A percentile compares a stretch with the other conserved stretches of the same genome.
Conservation (phyloP, 2,113 vertebrate genomes). For the Calidris pugnax region DNA sequence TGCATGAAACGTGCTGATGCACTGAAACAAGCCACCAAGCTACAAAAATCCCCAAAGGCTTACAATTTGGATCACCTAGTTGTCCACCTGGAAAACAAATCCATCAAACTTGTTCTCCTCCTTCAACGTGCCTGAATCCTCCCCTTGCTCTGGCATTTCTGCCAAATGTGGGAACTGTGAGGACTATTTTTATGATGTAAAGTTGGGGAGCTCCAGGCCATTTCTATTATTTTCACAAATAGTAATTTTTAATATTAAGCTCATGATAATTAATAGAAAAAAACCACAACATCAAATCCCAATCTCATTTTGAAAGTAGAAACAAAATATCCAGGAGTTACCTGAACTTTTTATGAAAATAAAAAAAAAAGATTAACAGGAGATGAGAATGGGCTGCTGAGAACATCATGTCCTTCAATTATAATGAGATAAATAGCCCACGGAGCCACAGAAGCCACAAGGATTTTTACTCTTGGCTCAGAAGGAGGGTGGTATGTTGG, state of each 20-base stretch:
- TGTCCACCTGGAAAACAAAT: neutral
- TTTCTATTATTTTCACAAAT: neutral
- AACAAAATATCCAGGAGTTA: neutral
- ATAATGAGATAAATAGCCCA: neutral
- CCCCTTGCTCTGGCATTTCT: neutral
- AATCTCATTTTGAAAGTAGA: neutral
- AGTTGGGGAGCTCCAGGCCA: neutral
- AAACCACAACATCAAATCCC: neutral
- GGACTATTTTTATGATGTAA: neutral
- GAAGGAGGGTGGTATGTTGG: rapidly evolving
- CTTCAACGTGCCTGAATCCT: neutral
- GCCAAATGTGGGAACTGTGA: neutral
- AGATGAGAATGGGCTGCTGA: neutral
- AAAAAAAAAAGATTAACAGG: neutral
- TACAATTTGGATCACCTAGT: neutral
- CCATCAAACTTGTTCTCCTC: neutral
- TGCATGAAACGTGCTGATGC: neutral
- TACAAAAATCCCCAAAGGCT: neutral
- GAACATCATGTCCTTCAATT: neutral
- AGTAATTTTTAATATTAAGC: neutral
- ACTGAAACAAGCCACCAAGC: neutral
- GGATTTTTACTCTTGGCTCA: neutral
- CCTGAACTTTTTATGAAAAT: neutral
- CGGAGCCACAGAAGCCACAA: neutral
- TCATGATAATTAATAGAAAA: neutral